These are phyloP conservation scores for Luscinia luscinia DNA, from an alignment of 2,797 vertebrate species.

Conservation along the genomic window DNA sequence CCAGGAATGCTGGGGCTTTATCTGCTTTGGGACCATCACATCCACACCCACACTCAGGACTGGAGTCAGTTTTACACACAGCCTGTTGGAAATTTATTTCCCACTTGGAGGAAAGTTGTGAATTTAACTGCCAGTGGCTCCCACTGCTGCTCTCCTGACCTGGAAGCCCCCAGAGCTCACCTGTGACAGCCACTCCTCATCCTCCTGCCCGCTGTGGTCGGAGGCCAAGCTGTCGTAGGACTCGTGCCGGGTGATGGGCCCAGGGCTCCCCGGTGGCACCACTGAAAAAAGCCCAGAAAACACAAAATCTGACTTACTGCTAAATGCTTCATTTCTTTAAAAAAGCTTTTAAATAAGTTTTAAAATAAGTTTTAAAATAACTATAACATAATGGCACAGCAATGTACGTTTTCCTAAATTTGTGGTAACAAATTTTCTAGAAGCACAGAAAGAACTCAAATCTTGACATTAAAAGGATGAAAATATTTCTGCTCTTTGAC, in stretches of 20 bases:
- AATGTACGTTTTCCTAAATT: not conserved
- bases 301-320: not conserved
- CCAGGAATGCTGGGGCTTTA: not conserved
- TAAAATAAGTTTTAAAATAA: not conserved
- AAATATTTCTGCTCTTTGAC: not conserved
- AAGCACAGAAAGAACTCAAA: not conserved
- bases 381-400: not conserved
- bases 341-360: not conserved
- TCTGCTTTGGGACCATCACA: not conserved
- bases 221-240: constrained; percentile 94
- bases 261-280: constrained; percentile 89
- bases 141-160: not conserved
- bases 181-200: constrained; percentile 99
- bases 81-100: not conserved
- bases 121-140: not conserved
- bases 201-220: constrained; percentile 93
- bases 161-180: constrained; percentile 55
- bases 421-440: not conserved
- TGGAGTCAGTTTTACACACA: not conserved
- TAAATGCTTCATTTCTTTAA: not conserved
- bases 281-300: constrained; percentile 72
- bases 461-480: not conserved
- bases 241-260: constrained; percentile 90
- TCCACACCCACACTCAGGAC: not conserved
- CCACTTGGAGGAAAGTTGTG: not conserved